phyloP scores from a whole-genome alignment of 2,113 vertebrate species.

The Thomomys bottae region DNA sequence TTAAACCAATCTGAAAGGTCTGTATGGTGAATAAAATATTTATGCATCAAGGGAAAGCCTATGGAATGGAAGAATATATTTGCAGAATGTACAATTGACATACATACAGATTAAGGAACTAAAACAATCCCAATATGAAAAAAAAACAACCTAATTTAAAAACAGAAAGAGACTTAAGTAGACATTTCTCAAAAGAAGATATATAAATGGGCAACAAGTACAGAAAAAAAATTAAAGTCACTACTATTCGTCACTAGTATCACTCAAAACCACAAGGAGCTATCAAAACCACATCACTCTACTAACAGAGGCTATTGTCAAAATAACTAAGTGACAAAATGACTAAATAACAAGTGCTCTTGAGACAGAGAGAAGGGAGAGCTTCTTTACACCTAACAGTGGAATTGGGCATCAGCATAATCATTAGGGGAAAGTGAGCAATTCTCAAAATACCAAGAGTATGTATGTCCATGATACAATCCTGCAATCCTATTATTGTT shows the following conservation, averaged over 20 bases:
- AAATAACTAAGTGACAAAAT: background rate
- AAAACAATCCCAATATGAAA: background rate
- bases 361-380: background rate
- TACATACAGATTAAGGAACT: background rate
- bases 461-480: background rate
- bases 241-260: background rate
- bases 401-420: background rate
- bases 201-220: background rate
- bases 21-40: background rate
- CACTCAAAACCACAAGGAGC: background rate
- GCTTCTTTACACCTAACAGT: too few relatives aligned
- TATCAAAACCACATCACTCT: background rate
- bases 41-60: background rate
- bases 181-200: background rate
- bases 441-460: background rate
- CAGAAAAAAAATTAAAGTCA: background rate
- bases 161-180: background rate
- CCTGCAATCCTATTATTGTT: too few relatives aligned
- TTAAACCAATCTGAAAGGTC: background rate
- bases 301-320: background rate
- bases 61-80: background rate
- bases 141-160: background rate
- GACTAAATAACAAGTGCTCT: background rate
- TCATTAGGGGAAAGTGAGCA: background rate
- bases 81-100: background rate